phyloP scores from a whole-genome alignment of 2,888 invertebrate genomes.

The Stegana nigrithorax region DNA sequence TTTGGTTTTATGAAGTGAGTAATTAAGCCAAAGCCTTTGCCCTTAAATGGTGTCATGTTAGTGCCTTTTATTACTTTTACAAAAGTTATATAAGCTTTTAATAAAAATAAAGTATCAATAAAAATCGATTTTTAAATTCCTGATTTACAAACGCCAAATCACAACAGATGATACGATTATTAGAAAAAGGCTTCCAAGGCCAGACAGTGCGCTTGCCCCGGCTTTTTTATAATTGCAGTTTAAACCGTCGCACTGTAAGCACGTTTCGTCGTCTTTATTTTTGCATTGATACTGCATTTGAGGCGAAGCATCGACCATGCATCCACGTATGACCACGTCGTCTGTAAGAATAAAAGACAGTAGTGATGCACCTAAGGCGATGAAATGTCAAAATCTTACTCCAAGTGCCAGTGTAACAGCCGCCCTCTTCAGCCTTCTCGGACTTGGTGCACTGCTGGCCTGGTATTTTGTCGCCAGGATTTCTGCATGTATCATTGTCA shows the following conservation, averaged over 20 bases:
- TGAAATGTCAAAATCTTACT: constrained; percentile 37
- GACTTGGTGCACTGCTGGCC: constrained; percentile 31
- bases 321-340: constrained; percentile 46
- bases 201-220: no score
- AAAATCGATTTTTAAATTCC: no score
- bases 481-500: constrained; percentile 4
- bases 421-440: constrained; percentile 1
- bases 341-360: constrained; percentile 32
- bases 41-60: no score
- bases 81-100: no score
- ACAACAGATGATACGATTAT: no score
- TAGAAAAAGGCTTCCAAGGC: no score
- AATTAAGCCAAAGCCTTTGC: no score
- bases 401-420: constrained; percentile 47
- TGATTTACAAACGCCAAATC: no score
- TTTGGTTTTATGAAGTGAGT: no score
- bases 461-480: background rate
- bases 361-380: background rate
- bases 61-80: no score
- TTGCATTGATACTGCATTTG: constrained; percentile 34
- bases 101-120: no score
- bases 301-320: constrained; percentile 41
- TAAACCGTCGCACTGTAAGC: constrained; percentile 29
- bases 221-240: no score
- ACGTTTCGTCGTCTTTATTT: constrained; percentile 28